Evolutionary conservation across 2,797 vertebrate species (phyloP).

Genomic region (Falco concolor): DNA sequence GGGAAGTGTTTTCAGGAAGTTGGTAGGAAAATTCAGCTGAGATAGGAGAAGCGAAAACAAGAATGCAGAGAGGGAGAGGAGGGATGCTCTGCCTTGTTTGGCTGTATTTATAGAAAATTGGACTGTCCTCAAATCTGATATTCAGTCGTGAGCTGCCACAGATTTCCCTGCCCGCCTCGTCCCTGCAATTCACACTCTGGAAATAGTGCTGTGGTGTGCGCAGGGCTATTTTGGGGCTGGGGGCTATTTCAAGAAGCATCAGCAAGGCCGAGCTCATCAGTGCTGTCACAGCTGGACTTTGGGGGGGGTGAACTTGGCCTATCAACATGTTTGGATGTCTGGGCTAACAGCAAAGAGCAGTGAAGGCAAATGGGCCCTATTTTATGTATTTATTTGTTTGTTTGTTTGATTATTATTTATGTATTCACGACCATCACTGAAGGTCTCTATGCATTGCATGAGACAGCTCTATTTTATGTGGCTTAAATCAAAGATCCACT

Average conservation of each 20-base stretch:
- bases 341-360: background rate
- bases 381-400: no score
- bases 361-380: background rate
- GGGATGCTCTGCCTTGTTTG: background rate
- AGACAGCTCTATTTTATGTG: background rate
- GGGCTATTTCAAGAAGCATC: background rate
- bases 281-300: background rate
- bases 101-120: background rate
- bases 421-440: background rate
- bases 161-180: background rate
- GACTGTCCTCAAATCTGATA: background rate
- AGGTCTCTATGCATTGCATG: rapidly evolving
- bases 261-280: background rate
- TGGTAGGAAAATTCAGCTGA: conserved; percentile 45
- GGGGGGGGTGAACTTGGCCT: background rate
- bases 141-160: background rate
- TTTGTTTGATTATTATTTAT: no score
- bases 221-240: background rate
- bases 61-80: background rate
- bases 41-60: conserved; percentile 3
- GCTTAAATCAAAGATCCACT: background rate
- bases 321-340: background rate
- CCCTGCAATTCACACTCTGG: background rate
- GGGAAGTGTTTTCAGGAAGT: conserved; percentile 48
- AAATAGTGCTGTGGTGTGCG: background rate